A percentile compares a stretch with the other conserved stretches of the same genome.
Evolutionary conservation across 2,113 vertebrate genomes (phyloP).

Genomic region (Callaeas wilsoni): DNA sequence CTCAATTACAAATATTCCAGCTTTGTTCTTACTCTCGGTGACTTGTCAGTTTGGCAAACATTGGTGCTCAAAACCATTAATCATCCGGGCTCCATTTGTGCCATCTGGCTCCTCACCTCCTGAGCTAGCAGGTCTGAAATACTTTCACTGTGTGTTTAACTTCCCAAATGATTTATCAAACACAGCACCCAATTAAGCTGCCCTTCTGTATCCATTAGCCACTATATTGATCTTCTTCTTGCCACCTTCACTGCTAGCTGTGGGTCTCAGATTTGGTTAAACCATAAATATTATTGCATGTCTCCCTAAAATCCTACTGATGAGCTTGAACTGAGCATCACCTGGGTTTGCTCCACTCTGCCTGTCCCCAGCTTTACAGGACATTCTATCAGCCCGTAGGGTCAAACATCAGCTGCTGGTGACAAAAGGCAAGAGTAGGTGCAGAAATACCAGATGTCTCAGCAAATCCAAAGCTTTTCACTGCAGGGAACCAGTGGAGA

Average conservation of each 20-base stretch:
- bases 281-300: not conserved
- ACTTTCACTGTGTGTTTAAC: not conserved
- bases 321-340: not conserved
- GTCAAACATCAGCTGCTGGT: not conserved
- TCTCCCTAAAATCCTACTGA: not conserved
- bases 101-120: not conserved
- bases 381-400: not conserved
- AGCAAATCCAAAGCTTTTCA: not conserved
- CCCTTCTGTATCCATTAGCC: conserved; percentile 31
- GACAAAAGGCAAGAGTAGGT: not conserved
- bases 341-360: not conserved
- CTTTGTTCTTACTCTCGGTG: not conserved
- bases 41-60: conserved; percentile 18
- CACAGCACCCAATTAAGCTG: conserved; percentile 29
- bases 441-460: not conserved
- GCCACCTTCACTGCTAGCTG: not conserved
- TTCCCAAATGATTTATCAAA: conserved; percentile 51
- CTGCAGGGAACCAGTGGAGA: not conserved
- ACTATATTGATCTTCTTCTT: conserved; percentile 21
- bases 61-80: not conserved
- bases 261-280: not conserved
- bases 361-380: not conserved
- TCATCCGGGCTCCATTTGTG: not conserved
- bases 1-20: not conserved
- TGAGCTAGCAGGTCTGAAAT: not conserved